These are phyloP conservation scores for Psophia crepitans DNA, from an alignment of 2,113 vertebrate genomes.

Conservation along the genomic window DNA sequence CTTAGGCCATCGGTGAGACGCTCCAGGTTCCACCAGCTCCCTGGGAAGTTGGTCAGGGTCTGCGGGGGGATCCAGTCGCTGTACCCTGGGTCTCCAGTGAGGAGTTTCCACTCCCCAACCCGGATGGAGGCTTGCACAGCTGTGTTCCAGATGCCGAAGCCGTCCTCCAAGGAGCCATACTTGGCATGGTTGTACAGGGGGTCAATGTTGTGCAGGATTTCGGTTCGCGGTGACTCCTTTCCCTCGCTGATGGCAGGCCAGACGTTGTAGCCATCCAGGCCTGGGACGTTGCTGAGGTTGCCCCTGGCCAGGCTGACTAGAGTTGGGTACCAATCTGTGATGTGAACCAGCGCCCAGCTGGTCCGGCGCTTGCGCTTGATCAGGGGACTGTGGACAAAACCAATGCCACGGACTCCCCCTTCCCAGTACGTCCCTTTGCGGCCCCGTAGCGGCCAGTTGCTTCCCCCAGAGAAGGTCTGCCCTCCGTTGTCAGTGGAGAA, in stretches of 20 bases:
- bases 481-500: slow-evolving; percentile 96
- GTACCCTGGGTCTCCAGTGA: slow-evolving; percentile 93
- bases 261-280: slow-evolving; percentile 88
- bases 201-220: slow-evolving; percentile 97
- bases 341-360: slow-evolving; percentile 88
- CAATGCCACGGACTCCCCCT: slow-evolving; percentile 89
- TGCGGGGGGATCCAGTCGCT: slow-evolving; percentile 95
- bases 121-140: slow-evolving; percentile 92
- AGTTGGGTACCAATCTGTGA: slow-evolving; percentile 98
- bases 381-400: slow-evolving; percentile 95
- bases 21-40: slow-evolving; percentile 94
- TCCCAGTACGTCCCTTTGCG: slow-evolving; percentile 99
- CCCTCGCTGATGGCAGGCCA: slow-evolving; percentile 93
- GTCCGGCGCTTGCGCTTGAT: slow-evolving; percentile 84
- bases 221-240: slow-evolving; percentile 84
- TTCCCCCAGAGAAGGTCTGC: slow-evolving; percentile 93
- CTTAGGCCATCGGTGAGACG: slow-evolving; percentile 77
- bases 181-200: slow-evolving; percentile 89
- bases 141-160: slow-evolving; percentile 92
- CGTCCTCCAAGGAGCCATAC: slow-evolving; percentile 84
- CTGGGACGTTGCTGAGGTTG: slow-evolving; percentile 76
- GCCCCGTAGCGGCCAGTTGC: slow-evolving; percentile 94
- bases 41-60: slow-evolving; percentile 87
- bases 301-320: slow-evolving; percentile 88
- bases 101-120: slow-evolving; percentile 92